Percentiles rank a stretch among this genome's conserved stretches.
Conservation (phyloP, 2,888 invertebrate species). For the Epirrita christyi region DNA sequence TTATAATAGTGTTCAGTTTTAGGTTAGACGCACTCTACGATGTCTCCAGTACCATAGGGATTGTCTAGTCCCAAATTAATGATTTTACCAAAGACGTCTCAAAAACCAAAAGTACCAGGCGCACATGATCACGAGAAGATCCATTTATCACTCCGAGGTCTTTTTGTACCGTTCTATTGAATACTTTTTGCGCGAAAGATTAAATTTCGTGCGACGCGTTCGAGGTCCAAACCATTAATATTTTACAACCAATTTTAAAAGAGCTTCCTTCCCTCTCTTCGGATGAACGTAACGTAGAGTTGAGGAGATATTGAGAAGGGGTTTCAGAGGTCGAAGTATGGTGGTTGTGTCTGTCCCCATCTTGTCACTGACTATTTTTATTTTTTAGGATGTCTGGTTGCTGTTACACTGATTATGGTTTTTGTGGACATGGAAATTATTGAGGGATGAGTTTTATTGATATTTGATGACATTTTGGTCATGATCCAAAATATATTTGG, state of each 20-base stretch:
- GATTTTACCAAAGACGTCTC: slow-evolving; percentile 44
- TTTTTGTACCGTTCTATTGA: slow-evolving; percentile 79
- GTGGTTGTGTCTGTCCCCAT: slow-evolving; percentile 59
- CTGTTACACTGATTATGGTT: slow-evolving; percentile 79
- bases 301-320: slow-evolving; percentile 22
- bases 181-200: slow-evolving; percentile 81
- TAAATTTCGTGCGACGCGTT: slow-evolving; percentile 76
- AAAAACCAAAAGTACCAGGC: slow-evolving; percentile 50
- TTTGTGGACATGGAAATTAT: slow-evolving; percentile 63
- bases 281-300: slow-evolving; percentile 3
- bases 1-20: too few relatives aligned
- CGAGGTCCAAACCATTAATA: slow-evolving; percentile 78
- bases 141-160: slow-evolving; percentile 73
- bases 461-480: slow-evolving; percentile 57
- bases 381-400: slow-evolving; percentile 74
- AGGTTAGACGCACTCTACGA: too few relatives aligned
- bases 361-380: slow-evolving; percentile 66
- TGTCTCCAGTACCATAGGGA: too few relatives aligned
- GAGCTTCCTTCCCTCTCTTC: slow-evolving; percentile 44
- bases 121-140: slow-evolving; percentile 60
- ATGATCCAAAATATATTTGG: slow-evolving; percentile 18
- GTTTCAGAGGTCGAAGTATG: slow-evolving; percentile 41
- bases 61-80: slow-evolving; percentile 39
- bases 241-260: slow-evolving; percentile 52
- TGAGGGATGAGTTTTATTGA: slow-evolving; percentile 59